These are phyloP conservation scores for Myotis myotis DNA, from an alignment of 2,797 vertebrate genomes.

Conservation along the genomic window DNA sequence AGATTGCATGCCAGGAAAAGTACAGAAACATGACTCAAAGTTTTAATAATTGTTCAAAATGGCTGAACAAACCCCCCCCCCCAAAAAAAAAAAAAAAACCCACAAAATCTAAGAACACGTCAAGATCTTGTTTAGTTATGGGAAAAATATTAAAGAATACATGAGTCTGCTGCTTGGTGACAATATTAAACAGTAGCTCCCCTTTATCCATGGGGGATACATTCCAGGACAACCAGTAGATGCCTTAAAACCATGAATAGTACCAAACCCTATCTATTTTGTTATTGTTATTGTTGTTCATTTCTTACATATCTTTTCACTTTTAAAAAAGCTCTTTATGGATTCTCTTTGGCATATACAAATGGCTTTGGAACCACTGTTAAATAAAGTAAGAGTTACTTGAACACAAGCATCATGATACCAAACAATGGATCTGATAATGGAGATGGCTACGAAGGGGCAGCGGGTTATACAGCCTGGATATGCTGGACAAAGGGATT, in stretches of 20 bases:
- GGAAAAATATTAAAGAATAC: neutral
- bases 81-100: too few species aligned
- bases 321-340: neutral
- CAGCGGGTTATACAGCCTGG: neutral
- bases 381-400: neutral
- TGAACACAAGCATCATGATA: neutral
- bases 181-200: neutral
- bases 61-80: neutral
- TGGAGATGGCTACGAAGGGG: neutral
- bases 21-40: neutral
- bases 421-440: neutral
- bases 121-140: neutral
- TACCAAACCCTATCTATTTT: neutral
- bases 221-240: neutral
- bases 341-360: neutral
- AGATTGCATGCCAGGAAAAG: neutral
- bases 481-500: neutral
- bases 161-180: neutral
- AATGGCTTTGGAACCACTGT: neutral
- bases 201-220: neutral
- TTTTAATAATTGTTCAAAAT: neutral
- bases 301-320: neutral
- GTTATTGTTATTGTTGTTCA: neutral
- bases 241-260: neutral
- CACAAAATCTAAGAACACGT: neutral